Percentiles rank a stretch among this genome's conserved stretches.
These are phyloP conservation scores for Ostrea denselamellosa DNA, from an alignment of 1,140 invertebrate species.

Conservation along the genomic window DNA sequence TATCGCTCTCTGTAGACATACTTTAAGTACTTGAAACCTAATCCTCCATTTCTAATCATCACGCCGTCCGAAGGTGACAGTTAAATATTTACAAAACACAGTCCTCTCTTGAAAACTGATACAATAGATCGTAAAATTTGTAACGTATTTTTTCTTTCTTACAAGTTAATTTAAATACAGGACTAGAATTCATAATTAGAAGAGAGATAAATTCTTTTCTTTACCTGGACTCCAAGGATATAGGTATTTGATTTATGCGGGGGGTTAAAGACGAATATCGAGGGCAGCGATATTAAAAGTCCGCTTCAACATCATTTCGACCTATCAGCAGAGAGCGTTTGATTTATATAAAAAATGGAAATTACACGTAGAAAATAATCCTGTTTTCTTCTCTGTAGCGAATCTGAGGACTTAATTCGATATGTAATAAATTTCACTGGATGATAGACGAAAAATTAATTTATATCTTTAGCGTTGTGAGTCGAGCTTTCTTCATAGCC, in stretches of 20 bases:
- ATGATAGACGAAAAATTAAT: not conserved
- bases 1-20: not conserved
- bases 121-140: not conserved
- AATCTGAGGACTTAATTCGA: not conserved
- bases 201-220: constrained; percentile 2
- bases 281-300: constrained; percentile 23
- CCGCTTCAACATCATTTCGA: not conserved
- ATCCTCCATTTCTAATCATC: constrained; percentile 14
- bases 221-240: not conserved
- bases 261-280: not conserved
- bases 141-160: constrained; percentile 18
- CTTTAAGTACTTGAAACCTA: constrained; percentile 16
- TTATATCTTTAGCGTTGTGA: not conserved
- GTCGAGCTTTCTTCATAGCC: not conserved
- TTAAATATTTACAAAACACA: constrained; percentile 21
- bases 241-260: constrained; percentile 28
- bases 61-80: not conserved
- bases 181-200: constrained; percentile 40
- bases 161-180: constrained; percentile 28
- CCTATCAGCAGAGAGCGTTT: not conserved
- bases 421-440: constrained; percentile 1
- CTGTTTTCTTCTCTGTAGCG: not conserved
- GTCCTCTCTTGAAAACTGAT: constrained; percentile 17
- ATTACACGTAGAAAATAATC: not conserved
- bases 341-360: not conserved